These are phyloP conservation scores for Eurois occulta DNA, from an alignment of 2,888 invertebrate genomes.

Conservation along the genomic window DNA sequence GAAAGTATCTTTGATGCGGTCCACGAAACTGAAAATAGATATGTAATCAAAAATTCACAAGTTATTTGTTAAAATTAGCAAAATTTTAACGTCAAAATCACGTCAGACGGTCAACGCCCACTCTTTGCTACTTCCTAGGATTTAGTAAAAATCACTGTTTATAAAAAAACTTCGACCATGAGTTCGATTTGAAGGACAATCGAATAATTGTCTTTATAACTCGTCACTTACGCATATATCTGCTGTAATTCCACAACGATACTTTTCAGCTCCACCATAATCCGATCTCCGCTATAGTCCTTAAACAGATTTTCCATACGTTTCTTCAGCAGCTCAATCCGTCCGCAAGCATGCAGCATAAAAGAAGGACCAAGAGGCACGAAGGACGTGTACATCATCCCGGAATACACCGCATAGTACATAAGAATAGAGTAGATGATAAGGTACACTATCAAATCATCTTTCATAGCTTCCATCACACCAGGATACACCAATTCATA, in stretches of 20 bases:
- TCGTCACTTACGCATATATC: slow-evolving; percentile 66
- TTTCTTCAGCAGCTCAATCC: slow-evolving; percentile 72
- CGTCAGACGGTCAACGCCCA: too few relatives aligned
- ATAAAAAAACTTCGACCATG: background rate
- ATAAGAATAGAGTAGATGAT: slow-evolving; percentile 45
- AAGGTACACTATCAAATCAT: slow-evolving; percentile 60
- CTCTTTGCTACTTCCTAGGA: too few relatives aligned
- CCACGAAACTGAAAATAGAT: slow-evolving; percentile 68
- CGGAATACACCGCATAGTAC: slow-evolving; percentile 62
- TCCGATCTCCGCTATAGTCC: slow-evolving; percentile 46
- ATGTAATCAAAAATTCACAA: background rate
- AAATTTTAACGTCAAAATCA: too few relatives aligned
- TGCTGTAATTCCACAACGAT: slow-evolving; percentile 69
- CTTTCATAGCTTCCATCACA: slow-evolving; percentile 66
- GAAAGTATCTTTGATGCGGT: slow-evolving; percentile 64
- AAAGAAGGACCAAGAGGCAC: slow-evolving; percentile 76
- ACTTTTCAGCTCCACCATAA: slow-evolving; percentile 63
- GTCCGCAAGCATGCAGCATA: slow-evolving; percentile 78
- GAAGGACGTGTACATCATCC: slow-evolving; percentile 70
- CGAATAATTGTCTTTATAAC: too few relatives aligned
- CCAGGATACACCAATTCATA: slow-evolving; percentile 72
- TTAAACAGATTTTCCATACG: slow-evolving; percentile 69
- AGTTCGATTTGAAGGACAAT: background rate
- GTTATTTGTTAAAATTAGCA: background rate
- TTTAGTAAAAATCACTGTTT: too few relatives aligned